Conservation (phyloP, 1,140 invertebrate species). For the Atopsyche davidsoni region DNA sequence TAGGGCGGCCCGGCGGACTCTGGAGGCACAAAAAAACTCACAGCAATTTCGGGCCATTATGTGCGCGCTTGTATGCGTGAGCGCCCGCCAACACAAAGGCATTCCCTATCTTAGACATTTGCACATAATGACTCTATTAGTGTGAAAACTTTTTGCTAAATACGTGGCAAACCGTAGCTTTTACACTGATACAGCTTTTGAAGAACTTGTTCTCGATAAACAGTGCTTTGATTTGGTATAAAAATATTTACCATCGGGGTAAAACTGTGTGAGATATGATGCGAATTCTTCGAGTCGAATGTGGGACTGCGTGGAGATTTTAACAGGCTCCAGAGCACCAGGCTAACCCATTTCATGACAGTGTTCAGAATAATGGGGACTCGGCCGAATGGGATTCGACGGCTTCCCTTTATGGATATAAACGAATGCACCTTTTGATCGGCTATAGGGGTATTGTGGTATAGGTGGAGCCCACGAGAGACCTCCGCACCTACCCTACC, state of each 20-base stretch:
- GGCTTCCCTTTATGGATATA: constrained; percentile 28
- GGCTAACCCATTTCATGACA: constrained; percentile 29
- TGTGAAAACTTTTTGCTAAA: constrained; percentile 18
- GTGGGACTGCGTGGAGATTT: no score
- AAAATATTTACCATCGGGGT: background rate
- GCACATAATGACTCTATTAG: constrained; percentile 31
- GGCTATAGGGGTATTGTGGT: constrained; percentile 28
- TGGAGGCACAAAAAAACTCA: constrained; percentile 18
- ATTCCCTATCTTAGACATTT: constrained; percentile 23
- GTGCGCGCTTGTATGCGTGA: constrained; percentile 2
- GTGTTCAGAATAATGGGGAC: constrained; percentile 26
- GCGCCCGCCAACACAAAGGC: constrained; percentile 14
- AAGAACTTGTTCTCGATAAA: constrained; percentile 4
- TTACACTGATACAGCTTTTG: constrained; percentile 10
- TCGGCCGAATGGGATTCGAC: constrained; percentile 18
- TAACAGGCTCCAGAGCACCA: no score
- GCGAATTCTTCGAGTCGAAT: no score
- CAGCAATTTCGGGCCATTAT: constrained; percentile 26
- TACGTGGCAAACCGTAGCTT: constrained; percentile 15
- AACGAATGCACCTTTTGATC: constrained; percentile 30
- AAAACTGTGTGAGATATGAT: no score
- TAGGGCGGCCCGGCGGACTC: constrained; percentile 23
- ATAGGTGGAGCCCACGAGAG: constrained; percentile 26
- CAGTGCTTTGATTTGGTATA: constrained; percentile 10
- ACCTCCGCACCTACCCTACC: constrained; percentile 17